Conservation (phyloP, 2,797 vertebrate genomes). For the Falco peregrinus region DNA sequence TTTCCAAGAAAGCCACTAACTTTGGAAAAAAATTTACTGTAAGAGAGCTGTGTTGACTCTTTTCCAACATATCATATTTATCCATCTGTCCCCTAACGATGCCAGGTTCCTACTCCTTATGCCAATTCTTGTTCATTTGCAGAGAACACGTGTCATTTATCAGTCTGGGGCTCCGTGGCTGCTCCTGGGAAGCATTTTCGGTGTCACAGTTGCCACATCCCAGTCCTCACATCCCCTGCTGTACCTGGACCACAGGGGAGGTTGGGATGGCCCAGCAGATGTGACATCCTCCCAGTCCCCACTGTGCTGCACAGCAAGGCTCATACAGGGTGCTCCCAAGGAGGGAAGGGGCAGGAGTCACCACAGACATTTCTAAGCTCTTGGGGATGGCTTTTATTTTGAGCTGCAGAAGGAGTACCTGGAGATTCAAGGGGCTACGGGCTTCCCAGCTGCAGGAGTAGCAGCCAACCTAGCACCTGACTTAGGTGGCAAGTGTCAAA, state of each 20-base stretch:
- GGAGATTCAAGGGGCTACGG: background rate
- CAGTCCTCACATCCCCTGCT: background rate
- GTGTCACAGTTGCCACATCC: background rate
- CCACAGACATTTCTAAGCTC: background rate
- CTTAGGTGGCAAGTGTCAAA: background rate
- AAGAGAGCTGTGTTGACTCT: background rate
- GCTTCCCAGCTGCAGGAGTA: background rate
- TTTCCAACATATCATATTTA: background rate
- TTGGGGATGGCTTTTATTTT: background rate
- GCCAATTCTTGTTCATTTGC: constrained; percentile 61
- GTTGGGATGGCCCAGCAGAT: background rate
- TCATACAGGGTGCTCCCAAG: rapidly evolving
- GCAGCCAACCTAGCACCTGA: background rate
- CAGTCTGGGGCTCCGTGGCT: background rate
- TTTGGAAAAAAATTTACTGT: background rate
- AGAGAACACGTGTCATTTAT: constrained; percentile 53
- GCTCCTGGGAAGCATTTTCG: background rate
- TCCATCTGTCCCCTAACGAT: constrained; percentile 29
- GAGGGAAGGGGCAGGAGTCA: background rate
- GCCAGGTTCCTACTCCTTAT: constrained; percentile 49
- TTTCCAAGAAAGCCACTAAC: background rate
- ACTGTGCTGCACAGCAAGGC: background rate
- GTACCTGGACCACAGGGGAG: background rate
- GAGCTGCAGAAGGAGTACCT: background rate
- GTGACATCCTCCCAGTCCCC: background rate